phyloP scores from a whole-genome alignment of 2,888 invertebrate species.

The Philhelius pedissequus region DNA sequence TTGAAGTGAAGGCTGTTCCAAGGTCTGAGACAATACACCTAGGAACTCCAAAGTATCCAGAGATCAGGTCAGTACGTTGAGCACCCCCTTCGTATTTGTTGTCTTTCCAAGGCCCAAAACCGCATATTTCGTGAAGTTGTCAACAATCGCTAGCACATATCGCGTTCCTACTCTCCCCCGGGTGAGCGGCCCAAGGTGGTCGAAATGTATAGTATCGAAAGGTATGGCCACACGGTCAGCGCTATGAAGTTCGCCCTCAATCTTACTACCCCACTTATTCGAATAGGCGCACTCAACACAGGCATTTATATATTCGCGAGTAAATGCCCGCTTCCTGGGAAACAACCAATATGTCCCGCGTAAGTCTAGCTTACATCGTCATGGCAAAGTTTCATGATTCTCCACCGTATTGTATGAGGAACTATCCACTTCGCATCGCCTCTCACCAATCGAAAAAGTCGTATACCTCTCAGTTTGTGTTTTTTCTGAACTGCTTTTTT shows the following conservation, averaged over 20 bases:
- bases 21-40: too few relatives aligned
- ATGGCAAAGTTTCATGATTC: too few relatives aligned
- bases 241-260: too few relatives aligned
- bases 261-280: too few relatives aligned
- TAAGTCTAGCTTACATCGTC: too few relatives aligned
- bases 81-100: not conserved
- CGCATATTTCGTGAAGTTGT: slow-evolving; percentile 41
- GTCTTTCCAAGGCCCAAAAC: not conserved
- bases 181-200: slow-evolving; percentile 38
- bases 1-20: too few relatives aligned
- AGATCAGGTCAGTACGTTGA: too few relatives aligned
- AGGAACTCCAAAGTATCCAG: too few relatives aligned
- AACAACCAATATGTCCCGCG: slow-evolving; percentile 27
- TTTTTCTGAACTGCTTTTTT: not conserved
- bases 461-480: not conserved
- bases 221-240: slow-evolving; percentile 17
- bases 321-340: slow-evolving; percentile 16
- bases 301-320: slow-evolving; percentile 8
- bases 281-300: slow-evolving; percentile 42
- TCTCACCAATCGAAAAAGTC: not conserved
- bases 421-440: too few relatives aligned
- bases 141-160: too few relatives aligned
- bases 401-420: too few relatives aligned
- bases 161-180: slow-evolving; percentile 4
- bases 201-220: slow-evolving; percentile 30